Base-by-base conservation (phyloP, 2,888 invertebrate genomes). In the Cetonia aurata region DNA sequence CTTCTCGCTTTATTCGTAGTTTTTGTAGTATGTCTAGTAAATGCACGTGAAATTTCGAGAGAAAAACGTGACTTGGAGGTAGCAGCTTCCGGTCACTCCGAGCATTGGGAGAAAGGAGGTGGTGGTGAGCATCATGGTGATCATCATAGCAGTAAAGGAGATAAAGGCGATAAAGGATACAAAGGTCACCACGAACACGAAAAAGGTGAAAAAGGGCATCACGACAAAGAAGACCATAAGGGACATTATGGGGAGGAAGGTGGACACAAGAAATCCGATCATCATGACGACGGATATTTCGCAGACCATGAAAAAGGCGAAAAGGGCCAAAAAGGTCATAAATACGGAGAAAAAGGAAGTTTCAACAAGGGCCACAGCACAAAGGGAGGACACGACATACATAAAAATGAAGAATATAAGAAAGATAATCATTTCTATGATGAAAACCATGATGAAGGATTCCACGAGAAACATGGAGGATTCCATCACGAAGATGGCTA, bases 341-440 rank as follows among this genome's bases (percentile, higher is more conserved):
- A 91, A 74, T 89, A 89, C 73, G 91, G 89, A 0, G 89, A 90
- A 75, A 91, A 92, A 77, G 94, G 94, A 9, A 89, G 90, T 76
- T 94, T 92, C 83, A 92, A 93, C 74, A 95, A 95, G 80, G 95
- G 95, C 0, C 94, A 95, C 84, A 92, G 91, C 73, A 95, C 94
- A 76, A 93, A 95, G 83, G 94, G 95, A 70, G 93, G 93, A 76
- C 95, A 95, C 81, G 92, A 94, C 82, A 88, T 94, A 6, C 93
- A 95, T 84, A 95, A 95, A 80, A 84, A 93, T 72, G 93, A 95
- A 83, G 95, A 95, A 84, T 93, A 90, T 84, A 93, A 94, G 82
- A 95, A 95, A 83, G 92, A 94, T 79, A 94, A 95, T 80, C 91
- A 93, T 80, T 94, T 93, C 89, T 94, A 91, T 83, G 94, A 95